Conservation (phyloP, 2,113 vertebrate species). For the Phaethornis superciliosus region DNA sequence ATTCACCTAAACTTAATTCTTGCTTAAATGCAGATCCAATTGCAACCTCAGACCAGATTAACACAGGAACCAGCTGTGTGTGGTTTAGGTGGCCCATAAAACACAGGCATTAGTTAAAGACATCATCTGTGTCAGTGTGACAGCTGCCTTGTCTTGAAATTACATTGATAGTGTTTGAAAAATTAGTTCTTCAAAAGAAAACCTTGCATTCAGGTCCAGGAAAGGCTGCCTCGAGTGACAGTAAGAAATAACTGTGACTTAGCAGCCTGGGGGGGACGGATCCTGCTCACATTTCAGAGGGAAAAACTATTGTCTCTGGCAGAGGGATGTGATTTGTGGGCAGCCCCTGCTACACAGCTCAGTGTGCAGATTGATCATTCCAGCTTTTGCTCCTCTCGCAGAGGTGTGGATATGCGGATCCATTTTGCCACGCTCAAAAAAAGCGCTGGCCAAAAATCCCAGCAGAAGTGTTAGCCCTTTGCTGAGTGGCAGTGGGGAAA, state of each 20-base stretch:
- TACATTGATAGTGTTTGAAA: not conserved
- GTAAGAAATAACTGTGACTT: not conserved
- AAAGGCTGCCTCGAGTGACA: not conserved
- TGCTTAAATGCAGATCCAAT: not conserved
- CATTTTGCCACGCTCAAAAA: not conserved
- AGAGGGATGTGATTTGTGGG: not conserved
- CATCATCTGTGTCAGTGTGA: not conserved
- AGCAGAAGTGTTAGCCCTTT: not conserved
- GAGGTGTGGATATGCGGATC: not conserved
- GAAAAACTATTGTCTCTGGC: not conserved
- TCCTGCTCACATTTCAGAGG: not conserved
- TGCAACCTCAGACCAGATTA: not conserved
- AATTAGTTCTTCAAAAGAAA: not conserved
- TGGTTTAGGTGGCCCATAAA: not conserved
- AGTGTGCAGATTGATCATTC: not conserved
- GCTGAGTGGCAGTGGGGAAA: not conserved
- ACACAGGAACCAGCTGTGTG: not conserved
- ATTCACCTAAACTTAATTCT: not conserved
- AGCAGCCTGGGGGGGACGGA: not conserved
- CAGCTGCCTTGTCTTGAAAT: not conserved
- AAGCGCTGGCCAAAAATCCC: not conserved
- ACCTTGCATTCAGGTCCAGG: not conserved
- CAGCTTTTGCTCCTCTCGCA: not conserved
- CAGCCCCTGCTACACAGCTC: not conserved
- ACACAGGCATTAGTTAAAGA: not conserved